These are phyloP conservation scores for Agonopterix heracliana DNA, from an alignment of 2,888 invertebrate genomes.

Conservation along the genomic window DNA sequence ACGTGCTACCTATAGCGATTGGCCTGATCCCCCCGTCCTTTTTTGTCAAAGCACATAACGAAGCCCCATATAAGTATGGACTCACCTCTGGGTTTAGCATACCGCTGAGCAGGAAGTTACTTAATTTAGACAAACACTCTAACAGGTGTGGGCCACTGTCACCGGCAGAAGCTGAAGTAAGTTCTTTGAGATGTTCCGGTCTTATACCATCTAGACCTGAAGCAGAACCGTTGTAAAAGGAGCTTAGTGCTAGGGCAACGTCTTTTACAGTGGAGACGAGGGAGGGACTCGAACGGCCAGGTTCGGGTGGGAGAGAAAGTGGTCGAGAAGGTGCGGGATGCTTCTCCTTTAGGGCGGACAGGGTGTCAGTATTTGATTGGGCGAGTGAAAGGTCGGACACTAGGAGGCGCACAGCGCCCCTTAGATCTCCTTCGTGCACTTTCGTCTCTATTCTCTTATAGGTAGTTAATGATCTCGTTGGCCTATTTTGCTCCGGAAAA, in stretches of 20 bases:
- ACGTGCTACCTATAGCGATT: neutral
- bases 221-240: neutral
- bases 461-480: neutral
- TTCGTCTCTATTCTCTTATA: neutral
- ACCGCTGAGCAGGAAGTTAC: neutral
- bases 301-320: neutral
- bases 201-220: neutral
- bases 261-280: neutral
- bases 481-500: neutral
- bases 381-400: neutral
- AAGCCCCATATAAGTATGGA: neutral
- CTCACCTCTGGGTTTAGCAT: neutral
- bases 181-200: conserved; percentile 1
- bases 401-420: neutral
- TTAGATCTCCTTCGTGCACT: neutral
- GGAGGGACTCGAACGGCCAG: neutral
- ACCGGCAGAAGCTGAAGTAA: neutral
- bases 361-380: neutral
- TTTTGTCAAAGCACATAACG: neutral
- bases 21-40: conserved; percentile 1
- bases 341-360: neutral
- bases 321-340: neutral
- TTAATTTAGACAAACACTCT: neutral
- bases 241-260: neutral
- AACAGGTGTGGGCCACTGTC: neutral